Evolutionary conservation across 2,113 vertebrate species (phyloP).

Genomic region (Pollimyrus isidori): DNA sequence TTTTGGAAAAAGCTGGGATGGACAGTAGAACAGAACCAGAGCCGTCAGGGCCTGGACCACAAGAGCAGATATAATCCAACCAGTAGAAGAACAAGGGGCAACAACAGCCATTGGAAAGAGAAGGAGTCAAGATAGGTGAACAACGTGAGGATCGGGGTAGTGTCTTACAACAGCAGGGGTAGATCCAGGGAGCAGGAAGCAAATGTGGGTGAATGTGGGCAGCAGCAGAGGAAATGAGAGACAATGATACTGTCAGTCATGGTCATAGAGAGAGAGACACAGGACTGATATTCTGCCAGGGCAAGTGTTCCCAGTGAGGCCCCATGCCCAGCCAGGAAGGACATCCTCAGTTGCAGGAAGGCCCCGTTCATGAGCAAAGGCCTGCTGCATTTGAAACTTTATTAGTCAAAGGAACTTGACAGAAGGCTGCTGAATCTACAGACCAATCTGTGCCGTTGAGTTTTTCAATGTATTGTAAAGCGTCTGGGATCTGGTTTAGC

Average conservation of each 20-base stretch:
- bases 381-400: background rate
- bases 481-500: background rate
- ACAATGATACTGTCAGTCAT: background rate
- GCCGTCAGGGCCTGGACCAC: background rate
- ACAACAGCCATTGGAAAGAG: background rate
- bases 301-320: background rate
- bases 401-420: background rate
- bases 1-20: background rate
- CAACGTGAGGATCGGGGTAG: background rate
- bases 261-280: background rate
- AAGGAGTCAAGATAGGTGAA: background rate
- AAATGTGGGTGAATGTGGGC: background rate
- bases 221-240: slow-evolving; percentile 61
- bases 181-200: background rate
- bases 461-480: background rate
- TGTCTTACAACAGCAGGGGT: background rate
- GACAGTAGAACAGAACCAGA: background rate
- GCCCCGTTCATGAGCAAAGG: background rate
- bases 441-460: background rate
- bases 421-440: background rate
- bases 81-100: background rate
- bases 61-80: background rate
- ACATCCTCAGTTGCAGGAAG: background rate
- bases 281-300: slow-evolving; percentile 12
- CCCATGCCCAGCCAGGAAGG: background rate